These are phyloP conservation scores for Leptothorax acervorum DNA, from an alignment of 2,888 invertebrate species.

Conservation along the genomic window DNA sequence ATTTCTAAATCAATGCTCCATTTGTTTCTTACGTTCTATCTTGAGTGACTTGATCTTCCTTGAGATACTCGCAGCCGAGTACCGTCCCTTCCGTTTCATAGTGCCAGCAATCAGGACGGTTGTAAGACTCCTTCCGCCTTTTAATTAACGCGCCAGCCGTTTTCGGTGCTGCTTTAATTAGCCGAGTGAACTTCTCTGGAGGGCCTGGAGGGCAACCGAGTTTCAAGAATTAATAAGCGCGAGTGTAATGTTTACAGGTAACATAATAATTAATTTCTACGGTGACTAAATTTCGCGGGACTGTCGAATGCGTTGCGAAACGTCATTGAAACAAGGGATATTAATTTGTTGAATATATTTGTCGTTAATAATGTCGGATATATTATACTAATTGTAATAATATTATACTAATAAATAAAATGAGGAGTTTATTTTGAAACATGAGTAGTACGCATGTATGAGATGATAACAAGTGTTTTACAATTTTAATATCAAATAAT, in stretches of 20 bases:
- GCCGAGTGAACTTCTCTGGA: constrained; percentile 46
- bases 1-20: constrained; percentile 2
- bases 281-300: not conserved
- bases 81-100: constrained; percentile 33
- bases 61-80: constrained; percentile 4
- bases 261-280: constrained; percentile 41
- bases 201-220: not conserved
- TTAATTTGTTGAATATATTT: constrained; percentile 6
- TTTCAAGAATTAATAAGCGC: constrained; percentile 44
- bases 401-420: not conserved
- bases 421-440: constrained; percentile 17
- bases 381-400: not conserved
- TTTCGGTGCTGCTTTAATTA: constrained; percentile 72
- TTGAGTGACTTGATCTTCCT: constrained; percentile 21
- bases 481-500: not conserved
- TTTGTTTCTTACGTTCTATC: constrained; percentile 28
- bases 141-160: constrained; percentile 72
- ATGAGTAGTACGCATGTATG: not conserved
- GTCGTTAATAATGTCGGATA: constrained; percentile 1
- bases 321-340: constrained; percentile 2
- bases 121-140: constrained; percentile 62
- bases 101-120: constrained; percentile 58
- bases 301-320: constrained; percentile 15
- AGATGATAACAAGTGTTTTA: not conserved
- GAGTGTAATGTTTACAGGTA: constrained; percentile 39